Base-by-base conservation (phyloP, 2,888 invertebrate species). In the Ischnura elegans region DNA sequence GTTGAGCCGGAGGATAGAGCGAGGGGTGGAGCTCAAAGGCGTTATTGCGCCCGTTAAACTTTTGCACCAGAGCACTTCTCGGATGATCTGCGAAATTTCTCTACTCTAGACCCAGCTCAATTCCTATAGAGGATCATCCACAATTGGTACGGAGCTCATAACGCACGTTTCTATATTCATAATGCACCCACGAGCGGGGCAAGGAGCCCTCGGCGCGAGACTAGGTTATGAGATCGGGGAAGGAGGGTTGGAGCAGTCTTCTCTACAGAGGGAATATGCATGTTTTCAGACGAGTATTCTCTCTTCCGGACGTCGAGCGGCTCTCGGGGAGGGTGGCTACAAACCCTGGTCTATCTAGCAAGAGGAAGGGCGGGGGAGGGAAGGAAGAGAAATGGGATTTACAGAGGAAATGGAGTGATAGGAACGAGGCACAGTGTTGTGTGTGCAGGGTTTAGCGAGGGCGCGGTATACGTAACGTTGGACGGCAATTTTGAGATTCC, bases 401-500 rank as follows among this genome's bases (percentile, higher is more conserved):
- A 66, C 90, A 61, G 90, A 36, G 76, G 36, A 76, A 76, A 76
- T 76, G 76, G 76, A 76, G 76, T 76, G 76, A 76, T 76, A 76
- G 76, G 76, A 76, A 76, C 36, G 76, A 76, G 76, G 76, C 29
- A 36, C 76, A 76, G 29, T 76, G 76, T 76, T 76, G 36, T 29
- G 76, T 10, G 36, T 76, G 76, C 36, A 13, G 8, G 76, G 51
- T 51, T 19, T 51, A 13, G n/a, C 61, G n/a, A 61, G 61, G 66
- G 66, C 10, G 76, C 36, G 76, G 29, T 19, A 19, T 8, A 36
- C 36, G 36, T 36, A n/a, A 76, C 76, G 76, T 29, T 10, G 76
- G 76, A 90, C 61, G 90, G 90, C 90, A 90, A 90, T 90, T 90
- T 90, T 42, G 90, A 90, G 90, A 90, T 90, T 90, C 90, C 90